These are phyloP conservation scores for Leptopilina boulardi DNA, from an alignment of 1,140 invertebrate genomes.

Conservation along the genomic window DNA sequence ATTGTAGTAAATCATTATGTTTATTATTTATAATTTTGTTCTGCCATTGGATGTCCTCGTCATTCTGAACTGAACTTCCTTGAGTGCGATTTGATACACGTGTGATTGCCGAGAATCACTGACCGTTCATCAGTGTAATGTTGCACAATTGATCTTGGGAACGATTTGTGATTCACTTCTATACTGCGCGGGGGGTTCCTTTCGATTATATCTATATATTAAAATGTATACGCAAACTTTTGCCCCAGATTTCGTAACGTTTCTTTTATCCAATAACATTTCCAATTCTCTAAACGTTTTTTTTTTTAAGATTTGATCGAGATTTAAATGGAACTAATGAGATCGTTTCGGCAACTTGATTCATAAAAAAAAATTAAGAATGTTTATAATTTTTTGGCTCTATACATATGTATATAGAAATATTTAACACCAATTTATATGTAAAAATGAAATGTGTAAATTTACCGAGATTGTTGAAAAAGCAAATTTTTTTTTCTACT, in stretches of 20 bases:
- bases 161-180: not conserved
- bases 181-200: not conserved
- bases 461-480: too few species aligned
- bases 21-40: too few species aligned
- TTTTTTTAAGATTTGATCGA: not conserved
- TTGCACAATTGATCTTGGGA: conserved; percentile 29
- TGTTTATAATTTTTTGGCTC: too few species aligned
- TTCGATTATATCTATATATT: not conserved
- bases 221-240: not conserved
- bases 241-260: not conserved
- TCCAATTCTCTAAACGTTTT: not conserved
- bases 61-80: too few species aligned
- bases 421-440: too few species aligned
- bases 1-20: too few species aligned
- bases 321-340: conserved; percentile 11
- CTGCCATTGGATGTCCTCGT: too few species aligned
- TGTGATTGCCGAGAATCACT: conserved; percentile 20
- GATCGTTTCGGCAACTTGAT: not conserved
- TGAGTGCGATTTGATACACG: conserved; percentile 23
- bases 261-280: not conserved
- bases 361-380: not conserved
- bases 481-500: too few species aligned
- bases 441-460: too few species aligned
- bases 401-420: too few species aligned
- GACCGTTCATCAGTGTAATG: conserved; percentile 19